Evolutionary conservation across 2,113 vertebrate genomes (phyloP), one percentile per base, ranked within the genome.

Genomic region (Poeciliopsis retropinna): DNA sequence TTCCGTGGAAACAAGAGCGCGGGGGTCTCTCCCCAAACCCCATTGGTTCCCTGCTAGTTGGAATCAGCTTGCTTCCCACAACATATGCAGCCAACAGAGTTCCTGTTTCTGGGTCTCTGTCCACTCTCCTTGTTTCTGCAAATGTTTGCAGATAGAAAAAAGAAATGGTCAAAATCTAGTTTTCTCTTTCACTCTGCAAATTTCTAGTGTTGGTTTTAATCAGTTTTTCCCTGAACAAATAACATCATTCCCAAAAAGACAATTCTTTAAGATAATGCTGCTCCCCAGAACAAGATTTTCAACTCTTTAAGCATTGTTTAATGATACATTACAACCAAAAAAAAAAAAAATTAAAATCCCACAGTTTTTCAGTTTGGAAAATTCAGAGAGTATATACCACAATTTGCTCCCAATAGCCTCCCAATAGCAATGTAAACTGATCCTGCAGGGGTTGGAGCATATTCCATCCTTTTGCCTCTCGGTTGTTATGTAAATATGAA

Each of bases 1-100:
- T 93, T 91, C 92, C 92, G 82, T 92, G 92, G 92, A 91, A 93
- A 93, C 92, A 91, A 41, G 92, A 89, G 86, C 87, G 75, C 85
- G 72, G 89, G 92, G 91, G 88, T 92, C 90, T 92, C 87, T 91
- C 88, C 80, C 67, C 70, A 83, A 75, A 89, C 84, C 90, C 86
- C 84, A 90, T 88, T 91, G 87, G 84, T 83, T 92, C 88, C 88
- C 86, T 81, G 87, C 89, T 89, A 75, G 90, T 85, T 91, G 80
- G 72, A 91, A 85, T 89, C 81, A 76, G 90, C 84, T 89, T 78
- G 79, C 88, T 90, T 88, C 82, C 88, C 85, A 90, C 83, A 86
- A 85, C 82, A 73, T 80, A 80, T 67, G 47, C 51, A 57, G 51
- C 51, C 51, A 79, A 63, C 79, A 76, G 66, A 79, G 75, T 81